Evolutionary conservation across 2,888 invertebrate genomes (phyloP).

Genomic region (Linnaemya vulpina): DNA sequence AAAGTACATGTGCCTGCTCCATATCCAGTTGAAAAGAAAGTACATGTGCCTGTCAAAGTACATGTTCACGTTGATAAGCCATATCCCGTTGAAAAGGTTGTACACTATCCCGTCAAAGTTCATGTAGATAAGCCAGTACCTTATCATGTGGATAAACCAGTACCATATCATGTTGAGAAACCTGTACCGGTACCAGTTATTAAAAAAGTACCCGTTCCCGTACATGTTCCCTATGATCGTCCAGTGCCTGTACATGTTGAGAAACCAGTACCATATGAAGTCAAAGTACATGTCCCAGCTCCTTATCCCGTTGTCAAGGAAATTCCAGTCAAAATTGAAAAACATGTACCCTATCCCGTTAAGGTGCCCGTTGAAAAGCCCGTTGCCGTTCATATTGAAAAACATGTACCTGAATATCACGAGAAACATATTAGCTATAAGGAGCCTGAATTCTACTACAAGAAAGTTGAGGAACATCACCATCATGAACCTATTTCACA

Average conservation of each 20-base stretch:
- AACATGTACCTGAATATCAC: conserved; percentile 85
- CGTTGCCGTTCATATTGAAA: conserved; percentile 90
- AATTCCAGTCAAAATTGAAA: conserved; percentile 87
- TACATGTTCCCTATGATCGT: conserved; percentile 86
- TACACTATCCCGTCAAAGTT: conserved; percentile 89
- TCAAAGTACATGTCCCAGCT: conserved; percentile 87
- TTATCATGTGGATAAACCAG: conserved; percentile 85
- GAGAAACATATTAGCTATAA: conserved; percentile 89
- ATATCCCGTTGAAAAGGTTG: conserved; percentile 88
- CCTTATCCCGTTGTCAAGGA: conserved; percentile 88
- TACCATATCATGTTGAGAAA: conserved; percentile 87
- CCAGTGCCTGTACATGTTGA: conserved; percentile 88
- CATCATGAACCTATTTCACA: conserved; percentile 73
- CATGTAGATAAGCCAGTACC: conserved; percentile 88
- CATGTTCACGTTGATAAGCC: conserved; percentile 90
- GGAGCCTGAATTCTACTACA: conserved; percentile 87
- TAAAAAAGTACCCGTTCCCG: conserved; percentile 87
- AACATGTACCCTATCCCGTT: conserved; percentile 88
- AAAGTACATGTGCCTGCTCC: conserved; percentile 90
- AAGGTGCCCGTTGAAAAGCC: conserved; percentile 88
- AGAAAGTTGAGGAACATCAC: conserved; percentile 83
- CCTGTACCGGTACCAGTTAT: conserved; percentile 86
- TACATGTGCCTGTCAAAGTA: conserved; percentile 88
- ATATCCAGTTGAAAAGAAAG: conserved; percentile 88
- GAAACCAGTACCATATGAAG: conserved; percentile 89